Evolutionary conservation across 1,140 invertebrate species (phyloP), one percentile per base, ranked within the genome.

Genomic region (Acromyrmex charruanus): DNA sequence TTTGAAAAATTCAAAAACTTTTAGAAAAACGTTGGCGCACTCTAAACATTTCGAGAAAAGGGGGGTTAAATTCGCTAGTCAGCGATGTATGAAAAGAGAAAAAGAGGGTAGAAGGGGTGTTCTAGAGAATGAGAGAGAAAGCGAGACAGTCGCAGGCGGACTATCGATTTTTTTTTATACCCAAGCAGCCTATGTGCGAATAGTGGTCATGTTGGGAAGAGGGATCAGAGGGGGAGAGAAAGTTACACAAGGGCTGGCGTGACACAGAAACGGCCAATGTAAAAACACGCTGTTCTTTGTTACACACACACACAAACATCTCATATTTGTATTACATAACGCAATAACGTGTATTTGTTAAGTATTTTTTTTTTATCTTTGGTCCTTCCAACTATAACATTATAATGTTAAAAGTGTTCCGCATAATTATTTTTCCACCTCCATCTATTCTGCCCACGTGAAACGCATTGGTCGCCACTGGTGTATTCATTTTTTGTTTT

Each of bases 131-230:
- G 72, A 80, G 65, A 84, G 77, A 84, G 58, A 87, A 71, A 77
- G 49, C 59, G 66, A 82, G 63, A 63, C 44, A 9, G 71, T 82
- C 66, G 71, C 74, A 49, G 55, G 86, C 51, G 49, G 63, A 53
- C 69, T 84, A 75, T 84, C 69, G 80, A 84, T 84, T 84, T 74
- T 82, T 25, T 84, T 84, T 84, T 84, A 81, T 21, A 80, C 6
- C 79, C 65, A 74, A 82, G 55, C 80, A 61, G 68, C 35, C 69
- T 58, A 74, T 61, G 69, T 84, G 69, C 55, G 68, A 84, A 61
- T 84, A 82, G 31, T 81, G 10, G 9, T 81, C 31, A 18, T 21
- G 58, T 80, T 77, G 44, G 61, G 49, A 28, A 49, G 74, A 49
- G 75, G 63, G n/a, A 69, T 85, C 28, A 58, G 58, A 58, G 35